Conservation (phyloP, 2,888 invertebrate genomes). For the Melanostoma mellinum region DNA sequence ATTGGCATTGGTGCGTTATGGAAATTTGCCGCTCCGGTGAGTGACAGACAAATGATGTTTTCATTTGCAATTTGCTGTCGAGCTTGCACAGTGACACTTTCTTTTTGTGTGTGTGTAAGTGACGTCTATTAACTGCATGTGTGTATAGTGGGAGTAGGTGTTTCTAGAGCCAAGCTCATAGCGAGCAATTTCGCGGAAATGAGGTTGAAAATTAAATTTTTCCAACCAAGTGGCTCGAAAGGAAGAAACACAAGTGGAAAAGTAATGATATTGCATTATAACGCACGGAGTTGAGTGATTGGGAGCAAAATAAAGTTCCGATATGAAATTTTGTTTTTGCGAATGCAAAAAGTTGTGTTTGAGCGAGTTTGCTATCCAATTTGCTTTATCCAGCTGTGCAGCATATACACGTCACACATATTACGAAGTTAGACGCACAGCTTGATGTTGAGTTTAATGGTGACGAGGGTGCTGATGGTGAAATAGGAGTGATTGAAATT, state of each 20-base stretch:
- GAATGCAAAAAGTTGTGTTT: no score
- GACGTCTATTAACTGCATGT: conserved; percentile 51
- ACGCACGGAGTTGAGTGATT: background rate
- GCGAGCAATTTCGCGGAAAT: conserved; percentile 64
- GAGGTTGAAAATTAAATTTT: conserved; percentile 70
- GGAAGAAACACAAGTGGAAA: conserved; percentile 12
- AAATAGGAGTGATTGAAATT: no score
- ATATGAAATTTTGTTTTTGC: no score
- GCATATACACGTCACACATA: no score
- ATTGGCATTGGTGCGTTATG: conserved; percentile 56
- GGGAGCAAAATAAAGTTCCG: no score
- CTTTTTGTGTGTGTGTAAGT: conserved; percentile 10
- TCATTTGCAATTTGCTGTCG: conserved; percentile 61
- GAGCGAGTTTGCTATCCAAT: no score
- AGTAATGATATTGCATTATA: conserved; percentile 32
- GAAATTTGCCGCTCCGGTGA: conserved; percentile 68
- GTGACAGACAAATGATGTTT: conserved; percentile 70
- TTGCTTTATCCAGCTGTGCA: no score
- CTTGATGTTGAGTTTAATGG: no score
- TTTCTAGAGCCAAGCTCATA: background rate
- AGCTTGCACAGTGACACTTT: conserved; percentile 36
- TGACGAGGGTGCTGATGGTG: no score
- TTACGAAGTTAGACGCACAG: no score
- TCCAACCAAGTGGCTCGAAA: conserved; percentile 31
- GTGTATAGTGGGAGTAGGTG: background rate